Percentiles rank a stretch among this genome's conserved stretches.
phyloP scores from a whole-genome alignment of 2,797 vertebrate genomes.

The Melanotaenia pygmaea region DNA sequence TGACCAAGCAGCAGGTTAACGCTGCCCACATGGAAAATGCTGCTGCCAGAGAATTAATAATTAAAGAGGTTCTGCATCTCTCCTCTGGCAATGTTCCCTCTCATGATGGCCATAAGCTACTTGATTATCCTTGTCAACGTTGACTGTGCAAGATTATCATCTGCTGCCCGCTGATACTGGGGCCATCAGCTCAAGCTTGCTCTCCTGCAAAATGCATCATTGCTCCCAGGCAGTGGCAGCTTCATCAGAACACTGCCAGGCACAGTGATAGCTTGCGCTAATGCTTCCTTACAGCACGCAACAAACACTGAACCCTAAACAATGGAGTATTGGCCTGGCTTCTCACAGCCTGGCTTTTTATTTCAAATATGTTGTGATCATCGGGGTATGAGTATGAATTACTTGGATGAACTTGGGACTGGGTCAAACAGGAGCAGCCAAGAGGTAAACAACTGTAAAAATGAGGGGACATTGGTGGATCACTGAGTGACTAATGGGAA shows the following conservation, averaged over 20 bases:
- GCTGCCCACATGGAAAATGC: constrained; percentile 60
- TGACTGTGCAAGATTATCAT: constrained; percentile 76
- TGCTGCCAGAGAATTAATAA: constrained; percentile 77
- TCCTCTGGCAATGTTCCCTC: constrained; percentile 58
- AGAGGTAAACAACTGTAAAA: constrained; percentile 19
- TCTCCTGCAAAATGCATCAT: constrained; percentile 69
- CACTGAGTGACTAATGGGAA: constrained; percentile 15
- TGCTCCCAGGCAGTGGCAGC: constrained; percentile 68
- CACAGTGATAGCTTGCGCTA: constrained; percentile 61
- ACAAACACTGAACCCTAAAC: constrained; percentile 8
- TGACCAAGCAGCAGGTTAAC: constrained; percentile 77
- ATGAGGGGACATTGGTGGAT: constrained; percentile 23
- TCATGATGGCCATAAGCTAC: constrained; percentile 71
- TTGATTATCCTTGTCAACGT: constrained; percentile 80
- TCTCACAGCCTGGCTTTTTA: constrained; percentile 18
- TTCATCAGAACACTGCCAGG: constrained; percentile 65
- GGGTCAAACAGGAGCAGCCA: constrained; percentile 38
- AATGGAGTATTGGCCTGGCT: constrained; percentile 6
- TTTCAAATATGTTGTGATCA: constrained; percentile 22
- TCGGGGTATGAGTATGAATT: constrained; percentile 38
- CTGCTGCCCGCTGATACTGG: constrained; percentile 75
- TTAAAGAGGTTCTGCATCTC: constrained; percentile 73
- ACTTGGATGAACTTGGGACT: constrained; percentile 48
- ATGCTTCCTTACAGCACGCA: constrained; percentile 57
- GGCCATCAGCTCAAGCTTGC: constrained; percentile 67